Evolutionary conservation across 2,113 vertebrate species (phyloP), one percentile per base, ranked within the genome.

Genomic region (Ctenomys sociabilis): DNA sequence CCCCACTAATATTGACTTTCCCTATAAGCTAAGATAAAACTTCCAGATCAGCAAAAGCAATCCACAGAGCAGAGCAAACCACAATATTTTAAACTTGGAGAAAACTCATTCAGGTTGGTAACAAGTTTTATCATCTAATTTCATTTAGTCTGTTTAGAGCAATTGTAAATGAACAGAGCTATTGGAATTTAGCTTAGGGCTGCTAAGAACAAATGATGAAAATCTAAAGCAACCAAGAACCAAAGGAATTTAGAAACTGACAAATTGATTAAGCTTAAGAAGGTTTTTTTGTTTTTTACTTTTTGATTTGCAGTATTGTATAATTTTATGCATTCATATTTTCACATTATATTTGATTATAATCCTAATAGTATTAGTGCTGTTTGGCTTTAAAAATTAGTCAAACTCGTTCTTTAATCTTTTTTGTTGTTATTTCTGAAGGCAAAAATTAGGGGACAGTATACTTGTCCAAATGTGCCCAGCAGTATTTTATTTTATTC

Each of bases 1-100:
- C 1, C 1, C 1, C 26, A 35, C 13, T n/a, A 9, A 21, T 10
- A 32, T 37, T 12, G 37, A 13, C 22, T 0, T 5, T 5, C 5
- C 52, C 52, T 32, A 10, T 13, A n/a, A 32, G 63, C 13, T 57
- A 5, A 5, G 6, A 66, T 35, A 59, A 37, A 1, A 1, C 52
- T 75, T 45, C n/a, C 9, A 6, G 19, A 88, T 4, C 14, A 43
- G 1, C 40, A 22, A 13, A n/a, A 37, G 21, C 19, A 75, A 37
- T 22, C 73, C 26, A 37, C 16, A 89, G 19, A 45, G 24, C 10
- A n/a, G 7, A 35, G 7, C 8, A 54, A 8, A 30, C 11, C 28
- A 61, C 11, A 35, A 49, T 35, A 28, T n/a, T 52, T 64, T 26
- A 87, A 66, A 54, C n/a, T 24, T 16, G 52, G 64, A 28, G n/a